Evolutionary conservation across 2,888 invertebrate genomes (phyloP), one percentile per base, ranked within the genome.

Genomic region (Ernsta delagoae): DNA sequence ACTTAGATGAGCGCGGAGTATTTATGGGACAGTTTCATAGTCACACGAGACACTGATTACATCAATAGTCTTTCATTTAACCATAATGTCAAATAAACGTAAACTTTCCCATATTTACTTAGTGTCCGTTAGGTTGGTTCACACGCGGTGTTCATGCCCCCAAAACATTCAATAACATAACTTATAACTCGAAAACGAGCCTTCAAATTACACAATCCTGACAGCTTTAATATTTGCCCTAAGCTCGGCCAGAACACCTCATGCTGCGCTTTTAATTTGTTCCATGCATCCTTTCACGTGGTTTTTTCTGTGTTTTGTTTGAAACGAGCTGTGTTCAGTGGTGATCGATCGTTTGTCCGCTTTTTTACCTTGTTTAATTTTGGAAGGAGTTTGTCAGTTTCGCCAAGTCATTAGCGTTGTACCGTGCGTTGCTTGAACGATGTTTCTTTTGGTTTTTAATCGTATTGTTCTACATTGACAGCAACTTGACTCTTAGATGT

Each of bases 241-340:
- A 78, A 84, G 86, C 83, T 81, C 79, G 80, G 79, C 74, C 83
- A 78, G 81, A 78, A 82, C 83, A 87, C 87, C 88, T 88, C 92
- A 92, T 85, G 92, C 92, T 92, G 92, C 82, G 92, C 91, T 85
- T 92, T 92, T 92, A 92, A 92, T 92, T 92, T 92, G 92, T 90
- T 92, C 89, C 90, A 86, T 87, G 85, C 90, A 90, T 91, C 92
- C 86, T 89, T 88, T 87, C 89, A 83, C 83, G 86, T 87, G 83
- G 82, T 85, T 87, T 87, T 86, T 90, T 90, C 87, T 90, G 83
- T 84, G 87, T 92, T 92, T 90, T 90, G 88, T 92, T 89, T 89
- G 89, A 82, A 82, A 78, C 81, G 45, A 48, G 45, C 45, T 48
- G 45, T 48, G 45, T 48, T 48, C 80, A 79, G 82, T 78, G 81